These are phyloP conservation scores for Chiridota heheva DNA, from an alignment of 35 echinoderm and acorn worm genomes.

Conservation along the genomic window DNA sequence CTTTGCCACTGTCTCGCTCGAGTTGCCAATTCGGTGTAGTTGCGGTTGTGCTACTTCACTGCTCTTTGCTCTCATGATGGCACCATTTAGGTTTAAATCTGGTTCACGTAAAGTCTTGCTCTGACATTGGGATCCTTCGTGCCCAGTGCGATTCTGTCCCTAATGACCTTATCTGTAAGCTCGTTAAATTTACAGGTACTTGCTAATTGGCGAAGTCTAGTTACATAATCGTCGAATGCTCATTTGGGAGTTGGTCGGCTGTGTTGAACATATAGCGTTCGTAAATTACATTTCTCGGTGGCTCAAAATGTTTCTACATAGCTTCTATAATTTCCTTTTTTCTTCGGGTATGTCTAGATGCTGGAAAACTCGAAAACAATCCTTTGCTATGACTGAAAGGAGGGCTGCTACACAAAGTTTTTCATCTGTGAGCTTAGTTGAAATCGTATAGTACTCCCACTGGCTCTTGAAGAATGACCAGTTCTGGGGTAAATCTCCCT, in stretches of 20 bases:
- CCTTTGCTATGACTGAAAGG: too few species aligned
- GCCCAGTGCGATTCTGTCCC: neutral
- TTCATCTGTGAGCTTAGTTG: too few species aligned
- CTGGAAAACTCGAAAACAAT: too few species aligned
- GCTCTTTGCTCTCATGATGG: neutral
- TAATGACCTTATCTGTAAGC: conserved; percentile 6
- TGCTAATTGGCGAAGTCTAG: neutral
- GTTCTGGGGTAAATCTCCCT: too few species aligned
- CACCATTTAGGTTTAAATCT: neutral
- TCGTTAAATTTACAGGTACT: neutral
- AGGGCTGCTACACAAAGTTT: too few species aligned
- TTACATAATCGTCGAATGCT: neutral
- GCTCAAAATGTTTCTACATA: too few species aligned
- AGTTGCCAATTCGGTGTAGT: neutral
- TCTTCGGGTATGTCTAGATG: too few species aligned
- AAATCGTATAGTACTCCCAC: too few species aligned
- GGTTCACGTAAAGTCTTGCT: neutral
- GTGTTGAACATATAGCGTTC: too few species aligned
- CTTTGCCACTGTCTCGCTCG: neutral
- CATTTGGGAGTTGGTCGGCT: too few species aligned
- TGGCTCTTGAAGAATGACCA: too few species aligned
- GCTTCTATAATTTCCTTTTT: too few species aligned
- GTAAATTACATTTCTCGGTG: conserved; percentile 13
- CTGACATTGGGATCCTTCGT: neutral
- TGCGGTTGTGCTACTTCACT: neutral